Evolutionary conservation across 2,113 vertebrate genomes (phyloP), one percentile per base, ranked within the genome.

Genomic region (Piprites chloris): DNA sequence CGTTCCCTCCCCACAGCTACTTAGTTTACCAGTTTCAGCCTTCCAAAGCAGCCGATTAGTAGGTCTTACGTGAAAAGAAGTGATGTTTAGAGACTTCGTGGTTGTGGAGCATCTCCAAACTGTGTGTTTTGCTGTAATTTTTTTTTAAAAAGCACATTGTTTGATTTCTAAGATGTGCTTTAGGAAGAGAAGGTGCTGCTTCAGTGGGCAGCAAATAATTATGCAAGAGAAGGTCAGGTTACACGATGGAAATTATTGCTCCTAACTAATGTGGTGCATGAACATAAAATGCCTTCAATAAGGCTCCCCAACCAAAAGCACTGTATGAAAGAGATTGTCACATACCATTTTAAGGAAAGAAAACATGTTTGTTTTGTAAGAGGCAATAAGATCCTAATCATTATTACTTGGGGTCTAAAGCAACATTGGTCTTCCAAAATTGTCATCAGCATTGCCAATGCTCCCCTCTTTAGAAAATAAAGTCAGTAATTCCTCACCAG

Each of bases 151-250:
- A 61, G 11, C 8, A 4, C 9, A 7, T 24, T 24, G 18, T 50
- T 39, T 28, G 35, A 26, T 67, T 77, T 55, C 47, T 22, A 71
- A 55, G 28, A 63, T 53, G 56, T 33, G 50, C 46, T 76, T 42
- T 26, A 32, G 84, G 44, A 67, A 75, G 39, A 28, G 56, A 49
- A 87, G 0, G 12, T 66, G 20, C 20, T 0, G 0, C n/a, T 65
- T 83, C 53, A 56, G 63, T 42, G 79, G 46, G 65, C 61, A 81
- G 84, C 80, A 90, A 91, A 69, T 59, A 85, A 88, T 86, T 74
- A 74, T 44, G 73, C 85, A 75, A 77, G 61, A 79, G 63, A 41
- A 94, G 87, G 32, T 84, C 93, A 73, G 33, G 79, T 83, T 80
- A 80, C 82, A 4, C 0, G 0, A 19, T 74, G 91, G 85, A 94